A percentile compares a stretch with the other conserved stretches of the same genome.
Conservation (phyloP, 1,140 invertebrate species). For the Platorchestia sp. region DNA sequence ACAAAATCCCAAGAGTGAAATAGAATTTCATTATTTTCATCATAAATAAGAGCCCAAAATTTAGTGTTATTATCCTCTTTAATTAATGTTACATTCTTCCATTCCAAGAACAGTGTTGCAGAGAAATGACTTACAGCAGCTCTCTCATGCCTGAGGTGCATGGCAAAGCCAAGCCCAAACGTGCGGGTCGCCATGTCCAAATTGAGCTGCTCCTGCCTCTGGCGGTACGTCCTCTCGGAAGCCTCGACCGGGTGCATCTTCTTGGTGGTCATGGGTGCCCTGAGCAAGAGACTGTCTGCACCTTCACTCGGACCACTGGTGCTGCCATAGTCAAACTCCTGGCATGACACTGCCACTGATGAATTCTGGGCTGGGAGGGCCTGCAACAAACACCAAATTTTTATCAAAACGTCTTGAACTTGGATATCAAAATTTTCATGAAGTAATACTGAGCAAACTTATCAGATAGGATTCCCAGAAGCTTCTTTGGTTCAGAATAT, state of each 20-base stretch:
- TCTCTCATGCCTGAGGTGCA: conserved; percentile 10
- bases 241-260: conserved; percentile 35
- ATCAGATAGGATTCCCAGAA: too few relatives aligned
- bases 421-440: too few relatives aligned
- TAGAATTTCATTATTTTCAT: too few relatives aligned
- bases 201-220: conserved; percentile 10
- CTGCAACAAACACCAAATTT: neutral
- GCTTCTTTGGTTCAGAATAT: too few relatives aligned
- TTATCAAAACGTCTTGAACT: too few relatives aligned
- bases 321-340: conserved; percentile 19
- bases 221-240: neutral
- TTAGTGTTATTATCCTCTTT: too few relatives aligned
- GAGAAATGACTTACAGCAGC: neutral
- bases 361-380: neutral
- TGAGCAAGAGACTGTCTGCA: neutral
- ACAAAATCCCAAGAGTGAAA: too few relatives aligned
- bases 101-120: neutral
- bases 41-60: too few relatives aligned
- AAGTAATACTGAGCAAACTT: too few relatives aligned
- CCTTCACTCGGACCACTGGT: neutral
- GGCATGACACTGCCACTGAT: neutral
- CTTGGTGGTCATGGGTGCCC: conserved; percentile 22
- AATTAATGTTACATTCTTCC: too few relatives aligned
- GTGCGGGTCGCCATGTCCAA: neutral
- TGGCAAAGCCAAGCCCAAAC: conserved; percentile 36